Evolutionary conservation across 2,888 invertebrate species (phyloP), one percentile per base, ranked within the genome.

Genomic region (Ectemnius cavifrons): DNA sequence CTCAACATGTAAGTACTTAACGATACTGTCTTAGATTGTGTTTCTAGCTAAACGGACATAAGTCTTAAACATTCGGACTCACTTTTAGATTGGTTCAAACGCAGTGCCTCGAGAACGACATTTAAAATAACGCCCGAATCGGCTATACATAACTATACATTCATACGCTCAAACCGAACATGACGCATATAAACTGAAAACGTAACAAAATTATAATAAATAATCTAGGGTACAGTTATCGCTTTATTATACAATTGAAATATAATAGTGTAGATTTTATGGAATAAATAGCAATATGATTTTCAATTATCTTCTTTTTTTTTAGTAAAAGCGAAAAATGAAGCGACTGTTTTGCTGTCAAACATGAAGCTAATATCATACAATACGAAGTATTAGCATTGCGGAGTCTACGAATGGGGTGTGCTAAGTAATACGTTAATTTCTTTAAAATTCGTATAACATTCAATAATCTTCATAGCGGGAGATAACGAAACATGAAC

Each of bases 401-500:
- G 37, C 37, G 63, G 13, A 47, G 37, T 63, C 61, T 49, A 16
- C 20, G 46, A 70, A 37, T 57, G 67, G 69, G 63, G 49, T 78
- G 59, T 57, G 28, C 16, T 60, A 65, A 65, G 61, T 18, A 49
- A 52, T 52, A 52, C 46, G 16, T 70, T 46, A 57, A 63, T 63
- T 28, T 78, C 61, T n/a, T 63, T 60, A 16, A 67, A 71, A 52
- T 68, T 59, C 27, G 56, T 77, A 66, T 63, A 78, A 75, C 71
- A 67, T 57, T 69, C 60, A 46, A 66, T 67, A 74, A 45, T 63
- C 70, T 67, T 60, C 64, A 56, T 47, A 83, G 63, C 71, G 68
- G 67, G 73, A 81, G 63, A 75, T 74, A 78, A 82, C 76, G 77
- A 67, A 81, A 83, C 74, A 78, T 61, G 73, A 82, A 78, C 78